phyloP scores from a whole-genome alignment of 1,140 invertebrate species.

The Brachionus rotundiformis region DNA sequence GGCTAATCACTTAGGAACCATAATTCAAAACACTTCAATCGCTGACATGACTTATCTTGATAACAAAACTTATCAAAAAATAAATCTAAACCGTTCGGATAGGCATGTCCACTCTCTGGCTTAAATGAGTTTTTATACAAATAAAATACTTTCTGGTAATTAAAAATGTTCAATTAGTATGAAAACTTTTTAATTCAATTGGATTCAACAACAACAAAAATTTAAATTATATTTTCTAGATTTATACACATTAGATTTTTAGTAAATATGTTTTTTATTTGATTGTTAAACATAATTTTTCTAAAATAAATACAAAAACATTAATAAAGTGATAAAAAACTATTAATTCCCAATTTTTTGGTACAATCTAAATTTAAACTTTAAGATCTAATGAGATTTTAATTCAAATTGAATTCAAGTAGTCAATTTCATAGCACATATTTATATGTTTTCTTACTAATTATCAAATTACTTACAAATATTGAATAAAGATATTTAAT shows the following conservation, averaged over 20 bases:
- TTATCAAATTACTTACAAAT: not conserved
- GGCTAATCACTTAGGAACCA: conserved; percentile 4
- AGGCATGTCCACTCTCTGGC: not conserved
- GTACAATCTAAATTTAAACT: not conserved
- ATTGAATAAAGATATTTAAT: not conserved
- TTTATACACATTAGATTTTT: not conserved
- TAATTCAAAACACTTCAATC: conserved; percentile 3
- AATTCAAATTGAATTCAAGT: not conserved
- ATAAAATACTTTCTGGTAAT: not conserved
- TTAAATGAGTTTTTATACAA: not conserved
- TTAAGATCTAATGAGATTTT: not conserved
- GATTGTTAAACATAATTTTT: not conserved
- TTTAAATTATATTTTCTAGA: not conserved
- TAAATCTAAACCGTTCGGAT: not conserved
- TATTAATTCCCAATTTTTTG: not conserved
- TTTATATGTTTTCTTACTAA: not conserved
- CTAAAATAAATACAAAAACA: not conserved
- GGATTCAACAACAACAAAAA: too few relatives aligned
- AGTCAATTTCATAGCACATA: too few relatives aligned
- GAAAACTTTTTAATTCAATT: not conserved
- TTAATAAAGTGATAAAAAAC: not conserved
- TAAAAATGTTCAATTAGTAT: not conserved
- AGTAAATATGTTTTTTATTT: not conserved
- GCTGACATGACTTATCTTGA: conserved; percentile 5
- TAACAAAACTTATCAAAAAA: not conserved